Percentiles rank a stretch among this genome's conserved stretches.
phyloP scores from a whole-genome alignment of 2,113 vertebrate genomes.

The Ibidorhyncha struthersii region DNA sequence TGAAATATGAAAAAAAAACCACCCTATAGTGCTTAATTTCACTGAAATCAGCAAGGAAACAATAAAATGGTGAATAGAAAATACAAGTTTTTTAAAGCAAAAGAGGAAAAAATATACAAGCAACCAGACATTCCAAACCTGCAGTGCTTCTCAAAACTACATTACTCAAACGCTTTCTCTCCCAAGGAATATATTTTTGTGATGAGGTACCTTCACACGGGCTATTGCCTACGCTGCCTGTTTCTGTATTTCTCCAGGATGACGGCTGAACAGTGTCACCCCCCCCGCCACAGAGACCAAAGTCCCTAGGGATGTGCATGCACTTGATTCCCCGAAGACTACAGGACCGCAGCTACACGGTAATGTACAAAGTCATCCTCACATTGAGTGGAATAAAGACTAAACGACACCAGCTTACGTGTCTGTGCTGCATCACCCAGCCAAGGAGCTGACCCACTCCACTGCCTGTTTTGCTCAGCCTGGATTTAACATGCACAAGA shows the following conservation, averaged over 20 bases:
- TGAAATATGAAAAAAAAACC: background rate
- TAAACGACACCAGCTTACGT: background rate
- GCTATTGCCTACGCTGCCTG: background rate
- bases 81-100: background rate
- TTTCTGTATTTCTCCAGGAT: background rate
- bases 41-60: background rate
- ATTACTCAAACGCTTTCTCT: background rate
- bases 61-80: background rate
- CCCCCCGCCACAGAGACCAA: fast-evolving
- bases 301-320: background rate
- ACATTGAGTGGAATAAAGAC: background rate
- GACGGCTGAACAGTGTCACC: background rate
- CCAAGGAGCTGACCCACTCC: background rate
- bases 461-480: background rate
- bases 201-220: fast-evolving
- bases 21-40: background rate
- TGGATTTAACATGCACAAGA: background rate
- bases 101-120: background rate
- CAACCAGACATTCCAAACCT: background rate
- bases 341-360: background rate
- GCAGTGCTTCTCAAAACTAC: background rate
- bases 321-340: background rate
- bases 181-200: background rate
- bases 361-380: background rate
- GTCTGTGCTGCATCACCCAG: background rate